Evolutionary conservation across 2,797 vertebrate genomes (phyloP).

Genomic region (Nyctalus aviator): DNA sequence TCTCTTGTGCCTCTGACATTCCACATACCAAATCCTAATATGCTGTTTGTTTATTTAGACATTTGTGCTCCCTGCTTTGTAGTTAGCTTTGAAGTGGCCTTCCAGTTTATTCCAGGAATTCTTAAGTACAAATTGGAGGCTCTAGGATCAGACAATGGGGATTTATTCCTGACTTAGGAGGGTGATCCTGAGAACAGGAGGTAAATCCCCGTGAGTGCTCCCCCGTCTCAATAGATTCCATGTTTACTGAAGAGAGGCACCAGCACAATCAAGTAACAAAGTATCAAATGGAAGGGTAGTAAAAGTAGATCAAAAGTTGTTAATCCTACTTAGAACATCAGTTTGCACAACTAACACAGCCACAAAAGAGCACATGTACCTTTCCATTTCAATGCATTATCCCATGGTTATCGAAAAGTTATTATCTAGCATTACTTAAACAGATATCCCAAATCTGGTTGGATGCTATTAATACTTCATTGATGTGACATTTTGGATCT

Average conservation of each 20-base stretch:
- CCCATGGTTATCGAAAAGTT: not conserved
- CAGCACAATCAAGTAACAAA: not conserved
- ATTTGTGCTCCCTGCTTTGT: slow-evolving; percentile 49
- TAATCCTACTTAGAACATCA: slow-evolving; percentile 9
- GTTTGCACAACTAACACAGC: not conserved
- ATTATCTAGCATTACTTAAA: slow-evolving; percentile 27
- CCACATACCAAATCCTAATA: slow-evolving; percentile 76
- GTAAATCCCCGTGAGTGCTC: not conserved
- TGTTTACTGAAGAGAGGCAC: slow-evolving; percentile 14
- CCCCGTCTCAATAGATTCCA: not conserved
- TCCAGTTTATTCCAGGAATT: slow-evolving; percentile 62
- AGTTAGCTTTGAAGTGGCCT: slow-evolving; percentile 64
- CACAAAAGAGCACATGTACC: not conserved
- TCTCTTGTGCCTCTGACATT: slow-evolving; percentile 74
- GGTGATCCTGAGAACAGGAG: not conserved
- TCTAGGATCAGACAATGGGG: not conserved
- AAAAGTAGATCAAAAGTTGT: slow-evolving; percentile 52
- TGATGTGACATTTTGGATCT: slow-evolving; percentile 29
- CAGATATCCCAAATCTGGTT: not conserved
- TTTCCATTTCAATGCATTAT: slow-evolving; percentile 26
- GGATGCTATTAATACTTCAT: not conserved
- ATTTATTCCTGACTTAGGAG: slow-evolving; percentile 41
- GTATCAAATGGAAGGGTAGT: not conserved
- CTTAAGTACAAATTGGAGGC: slow-evolving; percentile 53
- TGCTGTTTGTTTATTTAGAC: slow-evolving; percentile 77